These are phyloP conservation scores for Cydia pomonella DNA, from an alignment of 1,140 invertebrate species.

Conservation along the genomic window DNA sequence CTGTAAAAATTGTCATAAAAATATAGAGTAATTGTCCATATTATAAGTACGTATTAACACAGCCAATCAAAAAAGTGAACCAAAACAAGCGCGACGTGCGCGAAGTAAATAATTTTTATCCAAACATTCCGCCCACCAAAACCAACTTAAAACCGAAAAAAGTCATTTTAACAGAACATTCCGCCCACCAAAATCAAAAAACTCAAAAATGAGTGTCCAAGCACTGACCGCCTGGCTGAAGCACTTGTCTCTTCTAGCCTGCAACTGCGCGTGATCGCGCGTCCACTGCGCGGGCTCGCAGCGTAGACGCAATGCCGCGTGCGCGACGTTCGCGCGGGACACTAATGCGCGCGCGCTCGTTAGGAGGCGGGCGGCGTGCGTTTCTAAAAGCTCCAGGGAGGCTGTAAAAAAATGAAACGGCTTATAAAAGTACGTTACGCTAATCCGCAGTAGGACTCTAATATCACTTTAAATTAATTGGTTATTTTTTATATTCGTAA, in stretches of 20 bases:
- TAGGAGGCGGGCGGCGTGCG: slow-evolving; percentile 74
- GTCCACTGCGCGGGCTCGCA: slow-evolving; percentile 82
- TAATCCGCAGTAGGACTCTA: too few relatives aligned
- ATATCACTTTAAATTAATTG: too few relatives aligned
- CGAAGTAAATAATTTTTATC: too few relatives aligned
- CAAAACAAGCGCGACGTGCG: too few relatives aligned
- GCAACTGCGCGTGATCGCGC: slow-evolving; percentile 83
- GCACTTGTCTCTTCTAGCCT: slow-evolving; percentile 91
- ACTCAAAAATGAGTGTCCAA: not conserved
- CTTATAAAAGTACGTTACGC: too few relatives aligned
- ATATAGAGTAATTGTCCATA: too few relatives aligned
- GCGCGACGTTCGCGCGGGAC: slow-evolving; percentile 91
- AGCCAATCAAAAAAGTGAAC: too few relatives aligned
- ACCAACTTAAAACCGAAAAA: too few relatives aligned
- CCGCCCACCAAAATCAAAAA: not conserved
- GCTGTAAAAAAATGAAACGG: slow-evolving; percentile 38
- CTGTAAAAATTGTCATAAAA: too few relatives aligned
- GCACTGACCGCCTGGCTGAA: slow-evolving; percentile 96
- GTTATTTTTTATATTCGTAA: too few relatives aligned
- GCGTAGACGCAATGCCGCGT: slow-evolving; percentile 92
- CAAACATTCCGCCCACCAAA: not conserved
- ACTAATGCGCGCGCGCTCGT: slow-evolving; percentile 90
- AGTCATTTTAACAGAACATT: not conserved
- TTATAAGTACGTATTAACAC: too few relatives aligned
- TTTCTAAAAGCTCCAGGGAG: slow-evolving; percentile 15